Conservation (phyloP, 2,888 invertebrate species). For the Melanostoma scalare region DNA sequence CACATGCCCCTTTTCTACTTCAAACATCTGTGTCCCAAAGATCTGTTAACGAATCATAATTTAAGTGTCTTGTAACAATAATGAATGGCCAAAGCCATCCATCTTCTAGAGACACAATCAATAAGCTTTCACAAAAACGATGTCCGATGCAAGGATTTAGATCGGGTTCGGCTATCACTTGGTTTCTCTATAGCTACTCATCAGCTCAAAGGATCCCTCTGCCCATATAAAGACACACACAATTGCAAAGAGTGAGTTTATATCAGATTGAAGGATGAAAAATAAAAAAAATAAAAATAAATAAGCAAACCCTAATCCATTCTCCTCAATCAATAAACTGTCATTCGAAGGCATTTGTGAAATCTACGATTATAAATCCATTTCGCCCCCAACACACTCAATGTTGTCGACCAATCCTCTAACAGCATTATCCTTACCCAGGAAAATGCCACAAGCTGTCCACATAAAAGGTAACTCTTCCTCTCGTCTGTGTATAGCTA, state of each 20-base stretch:
- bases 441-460: slow-evolving; percentile 62
- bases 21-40: slow-evolving; percentile 27
- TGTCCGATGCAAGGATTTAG: slow-evolving; percentile 25
- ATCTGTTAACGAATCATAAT: slow-evolving; percentile 24
- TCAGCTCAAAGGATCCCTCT: background rate
- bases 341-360: slow-evolving; percentile 64
- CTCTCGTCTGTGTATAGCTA: slow-evolving; percentile 1
- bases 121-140: slow-evolving; percentile 2
- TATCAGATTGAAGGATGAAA: slow-evolving; percentile 26
- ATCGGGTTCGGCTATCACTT: slow-evolving; percentile 32
- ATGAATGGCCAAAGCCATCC: slow-evolving; percentile 40
- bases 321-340: slow-evolving; percentile 68
- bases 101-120: slow-evolving; percentile 43
- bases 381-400: slow-evolving; percentile 26
- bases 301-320: slow-evolving; percentile 37
- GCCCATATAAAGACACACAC: too few species aligned
- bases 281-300: background rate
- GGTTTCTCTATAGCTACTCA: background rate
- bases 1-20: background rate
- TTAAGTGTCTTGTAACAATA: slow-evolving; percentile 20
- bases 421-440: slow-evolving; percentile 41
- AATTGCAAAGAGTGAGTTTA: background rate
- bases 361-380: slow-evolving; percentile 67
- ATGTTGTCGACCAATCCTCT: slow-evolving; percentile 19
- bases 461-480: slow-evolving; percentile 28